phyloP scores from a whole-genome alignment of 23 tunicate species.

The Diplosoma virens region DNA sequence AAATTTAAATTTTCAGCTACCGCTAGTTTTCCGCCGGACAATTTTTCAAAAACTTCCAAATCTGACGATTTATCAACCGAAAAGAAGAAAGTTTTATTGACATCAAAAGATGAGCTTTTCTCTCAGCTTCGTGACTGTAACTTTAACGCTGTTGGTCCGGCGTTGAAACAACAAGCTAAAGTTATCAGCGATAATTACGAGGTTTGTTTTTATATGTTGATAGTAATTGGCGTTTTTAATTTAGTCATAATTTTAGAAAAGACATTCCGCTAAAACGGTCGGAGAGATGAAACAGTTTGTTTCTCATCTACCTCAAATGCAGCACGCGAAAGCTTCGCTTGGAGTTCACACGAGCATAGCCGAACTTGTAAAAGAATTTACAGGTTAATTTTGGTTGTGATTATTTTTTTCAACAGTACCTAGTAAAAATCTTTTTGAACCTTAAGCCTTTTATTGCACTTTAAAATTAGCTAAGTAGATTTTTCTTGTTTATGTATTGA shows the following conservation, averaged over 20 bases:
- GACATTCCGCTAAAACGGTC: constrained; percentile 80
- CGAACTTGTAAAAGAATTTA: constrained; percentile 75
- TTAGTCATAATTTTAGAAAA: constrained; percentile 37
- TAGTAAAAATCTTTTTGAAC: too few relatives aligned
- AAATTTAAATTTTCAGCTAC: too few relatives aligned
- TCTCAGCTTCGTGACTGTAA: constrained; percentile 61
- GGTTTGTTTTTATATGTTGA: constrained; percentile 15
- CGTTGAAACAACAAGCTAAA: constrained; percentile 61
- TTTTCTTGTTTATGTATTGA: not conserved
- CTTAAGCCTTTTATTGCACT: too few relatives aligned
- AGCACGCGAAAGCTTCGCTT: constrained; percentile 55
- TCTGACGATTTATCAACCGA: constrained; percentile 65
- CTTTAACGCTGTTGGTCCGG: constrained; percentile 88
- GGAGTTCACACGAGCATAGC: constrained; percentile 74
- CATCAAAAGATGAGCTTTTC: constrained; percentile 85
- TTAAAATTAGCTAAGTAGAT: too few relatives aligned
- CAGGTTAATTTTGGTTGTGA: constrained; percentile 71
- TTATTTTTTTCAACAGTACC: too few relatives aligned
- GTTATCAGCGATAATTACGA: constrained; percentile 71
- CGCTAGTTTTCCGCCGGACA: constrained; percentile 82
- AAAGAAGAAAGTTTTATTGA: constrained; percentile 67
- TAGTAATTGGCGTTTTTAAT: not conserved
- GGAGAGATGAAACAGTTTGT: constrained; percentile 80
- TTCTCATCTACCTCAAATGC: constrained; percentile 84
- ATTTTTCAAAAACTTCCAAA: constrained; percentile 56